A percentile compares a stretch with the other conserved stretches of the same genome.
phyloP scores from a whole-genome alignment of 2,113 vertebrate genomes.

The Ciconia stormi region DNA sequence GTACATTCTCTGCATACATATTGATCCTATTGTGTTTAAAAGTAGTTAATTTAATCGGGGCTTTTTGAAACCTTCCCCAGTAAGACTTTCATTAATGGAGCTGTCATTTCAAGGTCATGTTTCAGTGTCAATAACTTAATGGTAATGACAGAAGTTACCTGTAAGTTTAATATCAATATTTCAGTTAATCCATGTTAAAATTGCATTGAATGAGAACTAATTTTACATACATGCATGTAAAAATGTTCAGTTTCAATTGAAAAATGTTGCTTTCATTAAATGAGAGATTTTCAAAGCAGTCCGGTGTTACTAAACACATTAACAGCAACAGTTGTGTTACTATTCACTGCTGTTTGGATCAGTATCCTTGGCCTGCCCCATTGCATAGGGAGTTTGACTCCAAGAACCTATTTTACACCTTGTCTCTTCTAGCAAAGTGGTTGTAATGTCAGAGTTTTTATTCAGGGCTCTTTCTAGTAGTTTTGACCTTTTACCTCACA shows the following conservation, averaged over 20 bases:
- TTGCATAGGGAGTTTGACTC: background rate
- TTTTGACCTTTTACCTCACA: slow-evolving; percentile 29
- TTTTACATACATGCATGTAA: background rate
- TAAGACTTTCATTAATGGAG: slow-evolving; percentile 59
- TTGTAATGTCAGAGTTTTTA: background rate
- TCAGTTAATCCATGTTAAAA: background rate
- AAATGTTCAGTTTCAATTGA: background rate
- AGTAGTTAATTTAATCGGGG: slow-evolving; percentile 77
- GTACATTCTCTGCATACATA: slow-evolving; percentile 77
- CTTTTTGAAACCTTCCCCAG: slow-evolving; percentile 49
- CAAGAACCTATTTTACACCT: background rate
- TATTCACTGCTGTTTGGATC: background rate
- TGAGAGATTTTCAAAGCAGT: background rate
- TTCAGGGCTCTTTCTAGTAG: background rate
- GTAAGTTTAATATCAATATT: background rate
- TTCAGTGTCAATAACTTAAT: slow-evolving; percentile 57
- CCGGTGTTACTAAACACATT: background rate
- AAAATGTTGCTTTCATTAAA: background rate
- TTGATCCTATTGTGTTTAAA: slow-evolving; percentile 84
- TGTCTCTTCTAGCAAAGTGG: background rate
- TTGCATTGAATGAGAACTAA: background rate
- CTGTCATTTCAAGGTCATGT: slow-evolving; percentile 77
- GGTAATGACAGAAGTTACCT: slow-evolving; percentile 34
- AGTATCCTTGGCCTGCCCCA: background rate
- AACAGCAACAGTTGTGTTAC: background rate